phyloP scores from a whole-genome alignment of 2,888 invertebrate species.

The Drosophila koepferae region DNA sequence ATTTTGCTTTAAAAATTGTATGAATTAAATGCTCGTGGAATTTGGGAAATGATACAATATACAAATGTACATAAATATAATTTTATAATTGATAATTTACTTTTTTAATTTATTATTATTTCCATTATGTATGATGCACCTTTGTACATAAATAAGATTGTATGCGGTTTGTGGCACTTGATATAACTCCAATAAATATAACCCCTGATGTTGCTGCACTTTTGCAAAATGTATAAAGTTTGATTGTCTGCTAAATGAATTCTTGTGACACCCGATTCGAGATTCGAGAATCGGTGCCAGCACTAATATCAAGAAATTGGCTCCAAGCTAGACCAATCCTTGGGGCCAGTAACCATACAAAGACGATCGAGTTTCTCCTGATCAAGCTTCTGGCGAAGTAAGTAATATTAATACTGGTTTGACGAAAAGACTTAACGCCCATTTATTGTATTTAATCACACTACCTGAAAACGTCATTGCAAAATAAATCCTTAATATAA shows the following conservation, averaged over 20 bases:
- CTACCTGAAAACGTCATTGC: conserved; percentile 8
- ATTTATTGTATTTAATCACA: conserved; percentile 21
- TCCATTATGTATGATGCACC: conserved; percentile 73
- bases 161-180: conserved; percentile 73
- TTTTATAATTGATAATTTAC: conserved; percentile 32
- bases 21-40: conserved; percentile 21
- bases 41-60: conserved; percentile 13
- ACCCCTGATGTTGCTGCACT: conserved; percentile 48
- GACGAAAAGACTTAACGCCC: conserved; percentile 22
- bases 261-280: conserved; percentile 89
- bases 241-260: conserved; percentile 90
- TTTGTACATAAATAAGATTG: conserved; percentile 72
- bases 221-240: conserved; percentile 41
- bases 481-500: background rate
- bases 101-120: conserved; percentile 61
- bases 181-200: conserved; percentile 49
- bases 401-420: conserved; percentile 84
- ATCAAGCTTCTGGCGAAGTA: conserved; percentile 95
- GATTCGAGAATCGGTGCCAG: conserved; percentile 2
- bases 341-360: conserved; percentile 89
- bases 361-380: conserved; percentile 93
- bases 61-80: conserved; percentile 13
- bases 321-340: conserved; percentile 83
- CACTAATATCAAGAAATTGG: conserved; percentile 14
- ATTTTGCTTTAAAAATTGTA: conserved; percentile 16